Evolutionary conservation across 2,113 vertebrate genomes (phyloP), one percentile per base, ranked within the genome.

Genomic region (Diglossa brunneiventris): DNA sequence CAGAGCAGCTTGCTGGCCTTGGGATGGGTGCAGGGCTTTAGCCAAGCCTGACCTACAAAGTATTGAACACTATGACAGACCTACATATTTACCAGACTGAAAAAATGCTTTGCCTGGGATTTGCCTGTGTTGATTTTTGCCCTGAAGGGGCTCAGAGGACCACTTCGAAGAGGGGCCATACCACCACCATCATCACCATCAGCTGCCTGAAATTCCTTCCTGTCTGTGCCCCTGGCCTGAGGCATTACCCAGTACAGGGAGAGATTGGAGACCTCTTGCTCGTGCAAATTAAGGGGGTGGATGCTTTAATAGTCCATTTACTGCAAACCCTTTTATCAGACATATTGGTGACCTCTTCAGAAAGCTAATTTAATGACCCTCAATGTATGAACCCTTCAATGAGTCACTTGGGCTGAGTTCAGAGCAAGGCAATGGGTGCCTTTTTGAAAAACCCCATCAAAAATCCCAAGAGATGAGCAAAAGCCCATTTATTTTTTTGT

Each of bases 191-290:
- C 88, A 87, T 9, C 28, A 33, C n/a, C 84, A 83, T 66, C 64
- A 66, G 83, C 89, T 95, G 94, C 72, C 66, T 94, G 81, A 86
- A 93, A 95, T 94, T 81, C 96, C 55, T 92, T 61, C 47, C 47
- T 23, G 76, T 83, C 89, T 90, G 77, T 35, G 27, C 30, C 47
- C 31, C 63, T 37, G 56, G 46, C 83, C 93, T 46, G 19, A 69
- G 91, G 27, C 80, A 95, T 31, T 68, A 87, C 44, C 46, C 86
- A 72, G 31, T 20, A 23, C 61, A 86, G 28, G 5, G 18, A 76
- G 49, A 88, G 39, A 53, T 9, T 17, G 78, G 72, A 37, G 91
- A 95, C 33, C 27, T 76, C 72, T 59, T 42, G 19, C 21, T 86
- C 0, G 0, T 50, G 56, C 46, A 84, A 86, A 85, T 80, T 35